Evolutionary conservation across 2,888 invertebrate species (phyloP).

Genomic region (Gastrophysa polygoni): DNA sequence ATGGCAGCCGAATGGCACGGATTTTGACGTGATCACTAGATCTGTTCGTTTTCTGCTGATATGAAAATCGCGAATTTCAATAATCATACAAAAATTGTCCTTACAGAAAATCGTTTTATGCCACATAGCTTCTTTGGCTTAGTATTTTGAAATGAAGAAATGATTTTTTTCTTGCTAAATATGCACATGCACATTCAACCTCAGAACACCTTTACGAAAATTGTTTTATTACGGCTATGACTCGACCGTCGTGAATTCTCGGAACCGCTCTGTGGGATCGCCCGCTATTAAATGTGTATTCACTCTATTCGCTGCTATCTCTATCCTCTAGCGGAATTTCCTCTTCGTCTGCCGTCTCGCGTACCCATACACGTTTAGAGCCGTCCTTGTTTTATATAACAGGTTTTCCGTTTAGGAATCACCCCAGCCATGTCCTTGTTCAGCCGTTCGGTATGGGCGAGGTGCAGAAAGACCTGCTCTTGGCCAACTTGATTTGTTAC

Average conservation of each 20-base stretch:
- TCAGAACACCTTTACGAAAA: too few relatives aligned
- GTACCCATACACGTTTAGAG: slow-evolving; percentile 15
- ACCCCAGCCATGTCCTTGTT: slow-evolving; percentile 52
- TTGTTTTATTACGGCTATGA: neutral
- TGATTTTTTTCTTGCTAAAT: too few relatives aligned
- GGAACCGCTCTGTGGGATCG: slow-evolving; percentile 41
- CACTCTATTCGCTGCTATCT: slow-evolving; percentile 42
- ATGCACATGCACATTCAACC: too few relatives aligned
- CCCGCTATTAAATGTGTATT: too few relatives aligned
- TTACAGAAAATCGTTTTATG: too few relatives aligned
- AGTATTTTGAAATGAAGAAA: too few relatives aligned
- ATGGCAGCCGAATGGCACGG: too few relatives aligned
- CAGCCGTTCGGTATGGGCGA: slow-evolving; percentile 23
- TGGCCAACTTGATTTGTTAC: slow-evolving; percentile 15
- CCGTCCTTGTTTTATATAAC: slow-evolving; percentile 55
- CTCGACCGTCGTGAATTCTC: slow-evolving; percentile 19
- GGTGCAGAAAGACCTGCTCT: slow-evolving; percentile 23
- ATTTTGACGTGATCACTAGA: too few relatives aligned
- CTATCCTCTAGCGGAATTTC: slow-evolving; percentile 48
- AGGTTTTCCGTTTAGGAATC: slow-evolving; percentile 55
- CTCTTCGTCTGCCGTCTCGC: slow-evolving; percentile 35
- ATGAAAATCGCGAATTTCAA: too few relatives aligned
- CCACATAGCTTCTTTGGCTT: too few relatives aligned
- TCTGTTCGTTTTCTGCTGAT: too few relatives aligned
- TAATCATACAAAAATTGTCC: too few relatives aligned